Evolutionary conservation across 2,888 invertebrate species (phyloP).

Genomic region (Fragum fragum): DNA sequence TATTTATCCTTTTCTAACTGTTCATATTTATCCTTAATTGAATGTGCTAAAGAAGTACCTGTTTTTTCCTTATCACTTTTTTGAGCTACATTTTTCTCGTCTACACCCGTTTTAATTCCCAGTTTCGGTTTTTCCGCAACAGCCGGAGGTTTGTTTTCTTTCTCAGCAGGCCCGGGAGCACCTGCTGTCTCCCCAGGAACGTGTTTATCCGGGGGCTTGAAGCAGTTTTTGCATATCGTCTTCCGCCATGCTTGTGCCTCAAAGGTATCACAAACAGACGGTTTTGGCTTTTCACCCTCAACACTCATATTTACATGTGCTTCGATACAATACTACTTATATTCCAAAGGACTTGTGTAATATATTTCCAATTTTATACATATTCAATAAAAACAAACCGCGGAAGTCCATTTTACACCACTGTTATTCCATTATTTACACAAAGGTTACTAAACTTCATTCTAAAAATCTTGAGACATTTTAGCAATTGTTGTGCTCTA

Average conservation of each 20-base stretch:
- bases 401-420: constrained; percentile 52
- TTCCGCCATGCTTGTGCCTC: constrained; percentile 87
- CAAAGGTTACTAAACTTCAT: constrained; percentile 39
- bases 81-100: constrained; percentile 11
- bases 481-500: constrained; percentile 61
- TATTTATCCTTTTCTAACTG: constrained; percentile 60
- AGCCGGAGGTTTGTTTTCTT: constrained; percentile 28
- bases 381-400: constrained; percentile 39
- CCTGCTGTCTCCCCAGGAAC: constrained; percentile 35
- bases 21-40: constrained; percentile 62
- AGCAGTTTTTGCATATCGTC: constrained; percentile 86
- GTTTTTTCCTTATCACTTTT: constrained; percentile 28
- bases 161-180: constrained; percentile 18
- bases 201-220: constrained; percentile 83
- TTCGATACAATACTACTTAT: background rate
- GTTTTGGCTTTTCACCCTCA: constrained; percentile 49
- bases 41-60: constrained; percentile 38
- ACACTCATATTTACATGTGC: constrained; percentile 51
- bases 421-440: constrained; percentile 39
- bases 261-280: constrained; percentile 81
- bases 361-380: constrained; percentile 29
- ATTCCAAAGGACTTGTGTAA: constrained; percentile 12
- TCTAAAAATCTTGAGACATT: constrained; percentile 52
- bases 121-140: constrained; percentile 17
- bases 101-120: background rate